Percentiles rank a stretch among this genome's conserved stretches.
phyloP scores from a whole-genome alignment of 2,797 vertebrate species.

The Acomys russatus region DNA sequence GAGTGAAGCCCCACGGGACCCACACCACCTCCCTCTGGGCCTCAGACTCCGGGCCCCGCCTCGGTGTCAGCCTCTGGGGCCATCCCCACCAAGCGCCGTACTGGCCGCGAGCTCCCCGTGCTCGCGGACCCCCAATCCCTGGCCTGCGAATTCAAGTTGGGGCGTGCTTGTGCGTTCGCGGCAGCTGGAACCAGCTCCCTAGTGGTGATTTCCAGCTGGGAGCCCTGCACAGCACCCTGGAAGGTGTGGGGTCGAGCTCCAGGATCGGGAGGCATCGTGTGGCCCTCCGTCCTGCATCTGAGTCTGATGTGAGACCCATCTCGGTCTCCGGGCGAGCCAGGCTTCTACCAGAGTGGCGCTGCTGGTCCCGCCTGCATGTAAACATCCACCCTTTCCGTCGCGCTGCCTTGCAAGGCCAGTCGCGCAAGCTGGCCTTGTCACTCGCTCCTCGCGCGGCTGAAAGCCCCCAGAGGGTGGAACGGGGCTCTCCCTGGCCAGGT shows the following conservation, averaged over 20 bases:
- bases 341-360: constrained; percentile 61
- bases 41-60: background rate
- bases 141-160: constrained; percentile 25
- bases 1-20: constrained; percentile 85
- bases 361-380: constrained; percentile 65
- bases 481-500: background rate
- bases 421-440: background rate
- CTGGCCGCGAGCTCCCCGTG: background rate
- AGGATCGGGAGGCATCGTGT: background rate
- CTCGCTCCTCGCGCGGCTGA: background rate
- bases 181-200: background rate
- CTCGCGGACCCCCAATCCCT: background rate
- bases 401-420: background rate
- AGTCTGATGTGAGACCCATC: background rate
- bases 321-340: constrained; percentile 41
- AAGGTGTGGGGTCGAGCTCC: constrained; percentile 20
- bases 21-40: background rate
- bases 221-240: background rate
- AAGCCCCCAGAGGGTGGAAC: background rate
- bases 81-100: background rate
- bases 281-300: background rate
- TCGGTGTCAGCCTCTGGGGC: constrained; percentile 15
- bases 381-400: constrained; percentile 77
- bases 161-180: constrained; percentile 22
- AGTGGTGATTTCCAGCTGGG: background rate